phyloP scores from a whole-genome alignment of 2,888 invertebrate genomes.

The Unio delphinus region DNA sequence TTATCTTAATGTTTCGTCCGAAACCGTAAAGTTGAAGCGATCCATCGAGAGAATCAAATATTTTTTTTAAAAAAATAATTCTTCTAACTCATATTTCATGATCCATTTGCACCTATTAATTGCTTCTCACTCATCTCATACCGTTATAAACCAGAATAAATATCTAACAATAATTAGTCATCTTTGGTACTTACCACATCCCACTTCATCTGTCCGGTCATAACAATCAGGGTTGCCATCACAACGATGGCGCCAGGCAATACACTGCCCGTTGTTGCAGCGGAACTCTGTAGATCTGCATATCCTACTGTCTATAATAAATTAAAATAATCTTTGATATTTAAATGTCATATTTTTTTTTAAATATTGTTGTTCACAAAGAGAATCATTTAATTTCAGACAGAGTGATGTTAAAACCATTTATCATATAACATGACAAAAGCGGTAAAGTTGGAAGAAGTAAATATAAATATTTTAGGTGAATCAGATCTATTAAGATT shows the following conservation, averaged over 20 bases:
- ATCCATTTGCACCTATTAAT: too few species aligned
- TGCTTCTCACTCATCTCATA: too few species aligned
- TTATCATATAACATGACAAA: not conserved
- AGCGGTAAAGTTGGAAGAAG: not conserved
- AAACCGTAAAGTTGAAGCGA: too few species aligned
- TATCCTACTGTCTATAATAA: slow-evolving; percentile 12
- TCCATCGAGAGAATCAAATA: too few species aligned
- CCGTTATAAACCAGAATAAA: too few species aligned
- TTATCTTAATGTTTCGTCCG: too few species aligned
- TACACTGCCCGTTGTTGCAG: slow-evolving; percentile 67
- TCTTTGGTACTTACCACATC: slow-evolving; percentile 45
- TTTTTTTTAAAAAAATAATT: too few species aligned
- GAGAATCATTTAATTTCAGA: too few species aligned
- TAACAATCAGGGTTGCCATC: slow-evolving; percentile 66
- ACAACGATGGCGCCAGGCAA: slow-evolving; percentile 58
- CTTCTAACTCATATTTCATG: too few species aligned
- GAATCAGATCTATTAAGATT: not conserved
- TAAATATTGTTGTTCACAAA: too few species aligned
- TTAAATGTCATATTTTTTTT: not conserved
- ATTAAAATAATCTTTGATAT: not conserved
- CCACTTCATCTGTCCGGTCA: slow-evolving; percentile 59
- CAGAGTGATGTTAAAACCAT: too few species aligned
- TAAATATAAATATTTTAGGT: not conserved
- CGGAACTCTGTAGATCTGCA: slow-evolving; percentile 48
- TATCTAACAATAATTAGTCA: not conserved